These are phyloP conservation scores for Pipistrellus pygmaeus DNA, from an alignment of 2,797 vertebrate genomes.

Conservation along the genomic window DNA sequence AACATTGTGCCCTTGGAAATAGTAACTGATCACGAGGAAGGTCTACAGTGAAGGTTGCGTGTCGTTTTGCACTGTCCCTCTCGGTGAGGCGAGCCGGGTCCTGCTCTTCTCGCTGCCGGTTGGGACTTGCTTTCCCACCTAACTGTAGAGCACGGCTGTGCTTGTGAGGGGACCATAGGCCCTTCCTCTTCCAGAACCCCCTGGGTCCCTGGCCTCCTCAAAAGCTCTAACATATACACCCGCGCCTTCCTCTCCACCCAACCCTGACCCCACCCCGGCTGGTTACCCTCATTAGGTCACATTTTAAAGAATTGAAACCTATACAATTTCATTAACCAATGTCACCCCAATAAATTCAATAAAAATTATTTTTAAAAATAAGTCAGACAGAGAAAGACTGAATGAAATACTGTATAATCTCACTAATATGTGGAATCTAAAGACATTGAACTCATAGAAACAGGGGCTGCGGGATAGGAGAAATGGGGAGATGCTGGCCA, in stretches of 20 bases:
- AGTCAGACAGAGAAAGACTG: background rate
- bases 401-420: background rate
- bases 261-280: background rate
- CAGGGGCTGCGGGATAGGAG: background rate
- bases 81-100: background rate
- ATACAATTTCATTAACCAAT: background rate
- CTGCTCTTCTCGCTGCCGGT: background rate
- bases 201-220: background rate
- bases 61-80: constrained; percentile 5
- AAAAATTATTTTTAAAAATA: background rate
- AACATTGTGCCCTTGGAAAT: background rate
- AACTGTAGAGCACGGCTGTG: background rate
- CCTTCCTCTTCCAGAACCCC: background rate
- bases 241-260: background rate
- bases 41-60: background rate
- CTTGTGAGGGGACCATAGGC: background rate
- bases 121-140: background rate
- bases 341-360: background rate
- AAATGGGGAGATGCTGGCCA: background rate
- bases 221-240: background rate
- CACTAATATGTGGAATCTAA: background rate
- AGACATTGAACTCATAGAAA: constrained; percentile 9
- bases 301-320: background rate
- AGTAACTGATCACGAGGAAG: background rate
- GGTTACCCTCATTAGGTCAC: background rate